Evolutionary conservation across 2,888 invertebrate species (phyloP).

Genomic region (Operophtera brumata): DNA sequence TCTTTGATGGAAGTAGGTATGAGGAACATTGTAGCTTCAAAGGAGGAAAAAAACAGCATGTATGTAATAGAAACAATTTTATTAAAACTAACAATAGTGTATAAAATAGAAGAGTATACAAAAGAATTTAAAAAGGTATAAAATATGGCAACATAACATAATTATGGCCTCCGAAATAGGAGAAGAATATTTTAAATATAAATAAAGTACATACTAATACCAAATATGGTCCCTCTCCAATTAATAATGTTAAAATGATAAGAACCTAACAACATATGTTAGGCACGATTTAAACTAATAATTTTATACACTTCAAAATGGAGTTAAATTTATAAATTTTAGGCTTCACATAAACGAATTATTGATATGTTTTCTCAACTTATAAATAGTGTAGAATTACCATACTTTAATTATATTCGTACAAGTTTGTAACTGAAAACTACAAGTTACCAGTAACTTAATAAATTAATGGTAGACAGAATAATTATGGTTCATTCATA

Average conservation of each 20-base stretch:
- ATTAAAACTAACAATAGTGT: slow-evolving; percentile 41
- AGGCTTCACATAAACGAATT: neutral
- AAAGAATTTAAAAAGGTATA: slow-evolving; percentile 33
- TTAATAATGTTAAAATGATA: slow-evolving; percentile 16
- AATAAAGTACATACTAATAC: slow-evolving; percentile 28
- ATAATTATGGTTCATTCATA: slow-evolving; percentile 38
- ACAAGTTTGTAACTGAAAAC: neutral
- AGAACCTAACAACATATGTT: slow-evolving; percentile 10
- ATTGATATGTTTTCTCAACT: slow-evolving; percentile 16
- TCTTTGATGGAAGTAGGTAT: no score
- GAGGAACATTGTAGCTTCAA: no score
- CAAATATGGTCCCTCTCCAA: slow-evolving; percentile 56
- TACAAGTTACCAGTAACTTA: slow-evolving; percentile 20
- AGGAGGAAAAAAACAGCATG: neutral
- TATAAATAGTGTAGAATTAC: neutral
- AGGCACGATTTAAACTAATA: neutral
- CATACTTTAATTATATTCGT: neutral
- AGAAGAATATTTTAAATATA: slow-evolving; percentile 28
- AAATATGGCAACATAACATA: slow-evolving; percentile 54
- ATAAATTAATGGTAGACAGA: slow-evolving; percentile 1
- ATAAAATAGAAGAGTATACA: slow-evolving; percentile 38
- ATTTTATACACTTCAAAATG: neutral
- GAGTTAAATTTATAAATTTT: neutral
- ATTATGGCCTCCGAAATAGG: slow-evolving; percentile 49
- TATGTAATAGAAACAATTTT: slow-evolving; percentile 17